Evolutionary conservation across 2,888 invertebrate genomes (phyloP).

Genomic region (Monochamus alternatus): DNA sequence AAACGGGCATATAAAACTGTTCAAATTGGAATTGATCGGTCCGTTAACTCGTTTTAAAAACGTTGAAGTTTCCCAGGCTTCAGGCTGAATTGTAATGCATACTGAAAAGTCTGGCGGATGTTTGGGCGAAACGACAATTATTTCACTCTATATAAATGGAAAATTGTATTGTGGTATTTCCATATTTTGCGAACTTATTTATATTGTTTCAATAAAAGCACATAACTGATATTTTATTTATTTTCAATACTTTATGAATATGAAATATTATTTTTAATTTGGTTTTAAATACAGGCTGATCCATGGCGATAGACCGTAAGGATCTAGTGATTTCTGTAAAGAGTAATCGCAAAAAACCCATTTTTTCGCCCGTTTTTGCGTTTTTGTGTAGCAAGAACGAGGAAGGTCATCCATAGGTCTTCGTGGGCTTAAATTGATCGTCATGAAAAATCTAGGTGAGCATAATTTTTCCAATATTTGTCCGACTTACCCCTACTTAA

Average conservation of each 20-base stretch:
- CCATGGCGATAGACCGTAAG: too few species aligned
- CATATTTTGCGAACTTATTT: neutral
- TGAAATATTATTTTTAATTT: neutral
- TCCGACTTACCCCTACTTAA: too few species aligned
- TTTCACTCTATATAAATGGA: neutral
- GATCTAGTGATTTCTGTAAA: too few species aligned
- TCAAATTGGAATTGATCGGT: neutral
- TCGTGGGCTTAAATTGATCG: too few species aligned
- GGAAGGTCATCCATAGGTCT: too few species aligned
- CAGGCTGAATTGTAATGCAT: neutral
- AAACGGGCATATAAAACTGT: neutral
- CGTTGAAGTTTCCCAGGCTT: neutral
- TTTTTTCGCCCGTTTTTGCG: too few species aligned
- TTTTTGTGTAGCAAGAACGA: too few species aligned
- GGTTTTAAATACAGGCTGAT: too few species aligned
- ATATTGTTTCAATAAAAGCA: neutral
- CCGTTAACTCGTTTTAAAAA: constrained; percentile 1
- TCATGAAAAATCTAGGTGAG: too few species aligned
- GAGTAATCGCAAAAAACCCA: too few species aligned
- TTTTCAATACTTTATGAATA: too few species aligned
- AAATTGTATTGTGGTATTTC: constrained; percentile 1
- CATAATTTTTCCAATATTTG: too few species aligned
- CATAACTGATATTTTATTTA: neutral
- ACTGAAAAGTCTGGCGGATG: neutral
- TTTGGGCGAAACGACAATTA: neutral